Conservation (phyloP, 2,113 vertebrate species). For the Hipposideros armiger region DNA sequence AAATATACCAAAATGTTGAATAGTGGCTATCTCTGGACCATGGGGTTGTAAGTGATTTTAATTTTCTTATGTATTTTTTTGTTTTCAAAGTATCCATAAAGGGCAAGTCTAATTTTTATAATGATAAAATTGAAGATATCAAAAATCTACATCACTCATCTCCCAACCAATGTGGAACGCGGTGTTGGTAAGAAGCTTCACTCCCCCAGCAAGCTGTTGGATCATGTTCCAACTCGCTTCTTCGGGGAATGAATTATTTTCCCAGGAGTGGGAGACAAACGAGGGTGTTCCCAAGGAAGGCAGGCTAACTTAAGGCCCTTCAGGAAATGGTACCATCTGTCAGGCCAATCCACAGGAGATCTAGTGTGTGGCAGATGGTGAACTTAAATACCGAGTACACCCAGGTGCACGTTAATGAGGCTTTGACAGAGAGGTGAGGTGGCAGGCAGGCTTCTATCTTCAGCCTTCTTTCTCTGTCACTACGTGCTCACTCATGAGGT, state of each 20-base stretch:
- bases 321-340: background rate
- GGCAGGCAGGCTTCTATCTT: background rate
- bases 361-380: background rate
- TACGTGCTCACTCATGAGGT: background rate
- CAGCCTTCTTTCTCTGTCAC: background rate
- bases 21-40: background rate
- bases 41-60: background rate
- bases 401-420: background rate
- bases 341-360: background rate
- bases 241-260: background rate
- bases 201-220: background rate
- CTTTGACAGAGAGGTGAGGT: background rate
- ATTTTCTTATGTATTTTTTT: constrained; percentile 19
- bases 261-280: background rate
- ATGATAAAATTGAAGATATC: background rate
- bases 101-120: background rate
- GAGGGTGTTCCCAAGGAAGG: background rate
- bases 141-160: background rate
- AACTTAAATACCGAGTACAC: background rate
- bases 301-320: background rate
- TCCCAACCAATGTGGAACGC: background rate
- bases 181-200: background rate
- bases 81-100: background rate
- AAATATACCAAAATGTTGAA: too few relatives aligned
- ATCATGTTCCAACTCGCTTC: background rate